These are phyloP conservation scores for Thymelicus lineola DNA, from an alignment of 2,888 invertebrate genomes.

Conservation along the genomic window DNA sequence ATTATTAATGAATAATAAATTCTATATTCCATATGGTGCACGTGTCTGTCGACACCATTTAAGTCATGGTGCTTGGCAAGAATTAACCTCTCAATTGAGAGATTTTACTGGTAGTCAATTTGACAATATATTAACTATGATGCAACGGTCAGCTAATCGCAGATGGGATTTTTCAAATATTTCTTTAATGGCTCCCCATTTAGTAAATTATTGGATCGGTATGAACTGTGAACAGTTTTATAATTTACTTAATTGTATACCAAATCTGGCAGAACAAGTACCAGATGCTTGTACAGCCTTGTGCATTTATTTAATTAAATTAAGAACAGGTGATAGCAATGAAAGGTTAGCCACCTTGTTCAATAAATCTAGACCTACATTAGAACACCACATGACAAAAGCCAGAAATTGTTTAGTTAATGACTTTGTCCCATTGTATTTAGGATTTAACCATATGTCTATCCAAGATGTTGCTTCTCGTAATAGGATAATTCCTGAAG, in stretches of 20 bases:
- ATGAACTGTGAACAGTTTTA: not conserved
- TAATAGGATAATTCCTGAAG: no score
- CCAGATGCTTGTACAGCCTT: not conserved
- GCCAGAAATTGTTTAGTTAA: not conserved
- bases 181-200: not conserved
- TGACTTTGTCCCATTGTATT: no score
- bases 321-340: no score
- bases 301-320: not conserved
- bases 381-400: not conserved
- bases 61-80: not conserved
- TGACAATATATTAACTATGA: no score
- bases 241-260: not conserved
- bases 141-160: not conserved
- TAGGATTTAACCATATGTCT: no score
- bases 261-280: not conserved
- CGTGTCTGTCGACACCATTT: slow-evolving; percentile 3
- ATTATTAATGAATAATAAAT: not conserved
- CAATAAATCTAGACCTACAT: not conserved
- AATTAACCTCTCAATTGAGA: no score
- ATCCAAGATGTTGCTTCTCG: no score
- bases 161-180: not conserved
- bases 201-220: not conserved
- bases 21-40: not conserved
- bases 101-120: no score
- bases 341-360: no score